Conservation (phyloP, 2,797 vertebrate species). For the Carduelis carduelis region DNA sequence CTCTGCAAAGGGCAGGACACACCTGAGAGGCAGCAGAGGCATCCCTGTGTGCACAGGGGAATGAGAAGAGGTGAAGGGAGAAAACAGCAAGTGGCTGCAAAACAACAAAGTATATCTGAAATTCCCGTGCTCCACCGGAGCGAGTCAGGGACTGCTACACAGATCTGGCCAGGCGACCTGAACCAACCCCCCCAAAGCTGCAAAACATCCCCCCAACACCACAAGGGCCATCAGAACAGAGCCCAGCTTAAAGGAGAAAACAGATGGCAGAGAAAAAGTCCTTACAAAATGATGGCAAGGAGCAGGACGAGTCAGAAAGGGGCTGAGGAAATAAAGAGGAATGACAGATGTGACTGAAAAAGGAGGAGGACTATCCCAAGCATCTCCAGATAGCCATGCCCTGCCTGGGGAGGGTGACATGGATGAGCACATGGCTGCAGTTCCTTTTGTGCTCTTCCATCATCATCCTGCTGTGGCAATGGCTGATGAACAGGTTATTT, state of each 20-base stretch:
- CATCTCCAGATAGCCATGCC: not conserved
- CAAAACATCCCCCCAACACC: not conserved
- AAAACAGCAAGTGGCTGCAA: not conserved
- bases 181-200: not conserved
- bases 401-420: not conserved
- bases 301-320: rapidly evolving
- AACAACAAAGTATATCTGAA: not conserved
- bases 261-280: not conserved
- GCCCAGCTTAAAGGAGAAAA: not conserved
- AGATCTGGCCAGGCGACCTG: not conserved
- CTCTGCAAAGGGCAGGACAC: not conserved
- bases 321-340: not conserved
- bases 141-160: rapidly evolving
- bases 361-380: not conserved
- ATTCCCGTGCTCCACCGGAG: rapidly evolving
- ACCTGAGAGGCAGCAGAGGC: not conserved
- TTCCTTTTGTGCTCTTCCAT: not conserved
- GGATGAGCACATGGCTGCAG: rapidly evolving
- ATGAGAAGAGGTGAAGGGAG: not conserved
- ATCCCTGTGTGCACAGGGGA: rapidly evolving
- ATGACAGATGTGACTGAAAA: not conserved
- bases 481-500: rapidly evolving
- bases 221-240: not conserved
- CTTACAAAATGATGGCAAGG: not conserved
- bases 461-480: not conserved